Evolutionary conservation across 2,113 vertebrate genomes (phyloP), one percentile per base, ranked within the genome.

Genomic region (Amazona guildingii): DNA sequence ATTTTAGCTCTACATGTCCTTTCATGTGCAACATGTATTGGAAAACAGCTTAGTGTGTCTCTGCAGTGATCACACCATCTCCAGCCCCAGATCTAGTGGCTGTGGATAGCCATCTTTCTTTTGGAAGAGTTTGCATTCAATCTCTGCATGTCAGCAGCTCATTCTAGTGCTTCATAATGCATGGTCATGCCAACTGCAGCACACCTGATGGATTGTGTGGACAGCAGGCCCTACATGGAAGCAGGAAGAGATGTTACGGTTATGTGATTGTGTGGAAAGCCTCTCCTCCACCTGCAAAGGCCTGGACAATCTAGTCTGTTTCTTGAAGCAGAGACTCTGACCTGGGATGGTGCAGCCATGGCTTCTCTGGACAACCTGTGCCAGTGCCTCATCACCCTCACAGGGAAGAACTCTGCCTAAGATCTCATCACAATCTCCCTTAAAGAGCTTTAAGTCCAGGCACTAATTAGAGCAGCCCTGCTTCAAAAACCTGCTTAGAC

Each of bases 121-220:
- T 52, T 63, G 28, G 17, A 54, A 55, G 4, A 54, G 4, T 14
- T 29, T 61, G 10, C 14, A 51, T 52, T 48, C 0, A 1, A 9
- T 19, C 11, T 41, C 4, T 6, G 18, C 6, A 1, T 7, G 28
- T 19, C 54, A 68, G 54, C 39, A 49, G 28, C 25, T 51, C 28
- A 1, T 29, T 14, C 61, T 31, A 25, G 11, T 24, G 20, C 21
- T 43, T 62, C 20, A 15, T 15, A 49, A 37, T 13, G n/a, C 31
- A 33, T 1, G 2, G 23, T 3, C 17, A 11, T 1, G 1, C 3
- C 4, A 5, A 4, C 15, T n/a, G 63, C 20, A 29, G 4, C 27
- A 2, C 43, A 17, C 25, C 33, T 61, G 44, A 31, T 63, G 23
- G 9, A 7, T 6, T 14, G 10, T 17, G 13, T 29, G 12, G 12